A percentile compares a stretch with the other conserved stretches of the same genome.
phyloP scores from a whole-genome alignment of 2,888 invertebrate genomes.

The Vannuccia rotundouncinata region DNA sequence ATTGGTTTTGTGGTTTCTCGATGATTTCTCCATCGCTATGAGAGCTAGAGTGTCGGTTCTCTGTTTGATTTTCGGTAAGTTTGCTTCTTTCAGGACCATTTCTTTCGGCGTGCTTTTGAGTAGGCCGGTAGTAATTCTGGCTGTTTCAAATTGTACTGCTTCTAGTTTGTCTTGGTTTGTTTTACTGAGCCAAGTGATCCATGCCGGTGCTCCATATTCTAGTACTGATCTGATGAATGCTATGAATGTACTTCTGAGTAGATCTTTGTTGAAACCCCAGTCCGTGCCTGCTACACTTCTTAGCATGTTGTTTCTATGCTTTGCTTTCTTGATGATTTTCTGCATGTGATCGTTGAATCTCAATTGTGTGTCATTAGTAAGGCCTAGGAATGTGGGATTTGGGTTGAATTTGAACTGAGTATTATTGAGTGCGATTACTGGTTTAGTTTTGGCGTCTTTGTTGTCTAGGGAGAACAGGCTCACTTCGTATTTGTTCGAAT shows the following conservation, averaged over 20 bases:
- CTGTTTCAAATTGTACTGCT: not conserved
- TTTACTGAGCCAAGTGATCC: not conserved
- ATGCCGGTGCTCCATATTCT: not conserved
- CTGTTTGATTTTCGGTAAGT: too few species aligned
- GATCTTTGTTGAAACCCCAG: not conserved
- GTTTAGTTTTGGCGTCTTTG: not conserved
- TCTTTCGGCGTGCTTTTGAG: not conserved
- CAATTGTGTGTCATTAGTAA: slow-evolving; percentile 8
- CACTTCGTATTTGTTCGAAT: not conserved
- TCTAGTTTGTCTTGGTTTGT: not conserved
- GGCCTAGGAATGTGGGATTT: not conserved
- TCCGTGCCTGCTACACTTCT: not conserved
- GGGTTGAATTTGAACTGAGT: not conserved
- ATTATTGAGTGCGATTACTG: not conserved
- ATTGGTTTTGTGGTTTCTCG: too few species aligned
- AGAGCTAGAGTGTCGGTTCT: too few species aligned
- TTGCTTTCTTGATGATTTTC: not conserved
- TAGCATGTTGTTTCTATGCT: not conserved
- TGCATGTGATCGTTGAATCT: not conserved
- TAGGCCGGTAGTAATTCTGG: not conserved
- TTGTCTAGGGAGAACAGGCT: not conserved
- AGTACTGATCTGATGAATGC: not conserved
- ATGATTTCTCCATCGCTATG: too few species aligned
- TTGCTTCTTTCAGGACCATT: slow-evolving; percentile 4
- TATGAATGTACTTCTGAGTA: not conserved